These are phyloP conservation scores for Podilymbus podiceps DNA, from an alignment of 2,113 vertebrate genomes.

Conservation along the genomic window DNA sequence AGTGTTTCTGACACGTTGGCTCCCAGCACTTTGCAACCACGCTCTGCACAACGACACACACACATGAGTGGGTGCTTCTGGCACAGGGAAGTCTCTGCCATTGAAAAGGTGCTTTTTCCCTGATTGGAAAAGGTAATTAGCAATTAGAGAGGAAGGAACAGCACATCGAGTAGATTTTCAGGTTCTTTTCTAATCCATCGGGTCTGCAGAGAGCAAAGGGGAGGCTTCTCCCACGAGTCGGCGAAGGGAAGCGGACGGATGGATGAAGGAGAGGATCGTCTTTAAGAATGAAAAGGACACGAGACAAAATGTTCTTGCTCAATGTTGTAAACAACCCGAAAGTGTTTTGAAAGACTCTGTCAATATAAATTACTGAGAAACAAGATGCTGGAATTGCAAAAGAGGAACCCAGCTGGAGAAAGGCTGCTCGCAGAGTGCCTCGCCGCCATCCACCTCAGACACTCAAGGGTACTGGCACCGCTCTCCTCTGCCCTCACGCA, in stretches of 20 bases:
- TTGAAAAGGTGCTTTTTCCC: not conserved
- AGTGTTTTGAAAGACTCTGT: slow-evolving; percentile 72
- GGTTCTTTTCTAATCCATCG: not conserved
- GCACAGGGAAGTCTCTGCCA: rapidly evolving
- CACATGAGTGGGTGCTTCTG: rapidly evolving
- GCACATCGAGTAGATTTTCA: not conserved
- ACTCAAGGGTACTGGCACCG: not conserved
- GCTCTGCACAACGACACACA: rapidly evolving
- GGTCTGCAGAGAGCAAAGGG: not conserved
- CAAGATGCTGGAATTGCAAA: slow-evolving; percentile 45
- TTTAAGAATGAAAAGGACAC: slow-evolving; percentile 56
- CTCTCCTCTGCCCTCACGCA: not conserved
- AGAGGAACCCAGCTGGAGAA: slow-evolving; percentile 48
- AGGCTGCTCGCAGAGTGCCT: not conserved
- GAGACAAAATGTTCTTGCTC: slow-evolving; percentile 70
- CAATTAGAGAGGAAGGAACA: not conserved
- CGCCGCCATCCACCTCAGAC: not conserved
- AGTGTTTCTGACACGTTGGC: rapidly evolving
- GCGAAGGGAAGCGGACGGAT: not conserved
- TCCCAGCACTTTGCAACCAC: not conserved
- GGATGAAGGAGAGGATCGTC: not conserved
- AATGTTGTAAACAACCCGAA: slow-evolving; percentile 69
- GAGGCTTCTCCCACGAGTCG: not conserved
- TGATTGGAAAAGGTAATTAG: not conserved
- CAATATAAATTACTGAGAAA: slow-evolving; percentile 50